Evolutionary conservation across 2,113 vertebrate genomes (phyloP), one percentile per base, ranked within the genome.

Genomic region (Penelope pileata): DNA sequence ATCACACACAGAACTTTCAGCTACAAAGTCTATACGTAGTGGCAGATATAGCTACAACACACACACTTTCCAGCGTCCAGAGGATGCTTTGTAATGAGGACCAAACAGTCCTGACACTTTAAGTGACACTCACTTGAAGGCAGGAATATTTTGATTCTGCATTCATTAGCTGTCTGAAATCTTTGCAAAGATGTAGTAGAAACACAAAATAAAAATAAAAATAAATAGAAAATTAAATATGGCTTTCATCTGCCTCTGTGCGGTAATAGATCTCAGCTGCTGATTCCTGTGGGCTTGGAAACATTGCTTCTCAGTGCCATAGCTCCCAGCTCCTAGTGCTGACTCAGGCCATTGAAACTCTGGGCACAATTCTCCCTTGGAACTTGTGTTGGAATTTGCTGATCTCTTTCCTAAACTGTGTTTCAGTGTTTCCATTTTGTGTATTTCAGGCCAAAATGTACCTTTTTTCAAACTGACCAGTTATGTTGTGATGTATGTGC

Each of bases 21-120:
- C 53, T 14, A 38, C 0, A 0, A 92, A 83, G 11, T 59, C 42
- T 59, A 10, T 40, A 10, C 4, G 1, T 47, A 47, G 24, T 53
- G 32, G 16, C 0, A 87, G 16, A 29, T 68, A 54, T 6, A 56
- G 70, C 77, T 50, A 74, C 78, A 81, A 75, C 3, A 2, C 29
- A 72, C 18, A 27, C 10, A 3, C 34, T 53, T 74, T 1, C 45
- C 83, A 96, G 73, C 60, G 79, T 50, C 68, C 77, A 79, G 69
- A 12, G 14, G 16, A 42, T 36, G 22, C 22, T 87, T 68, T 66
- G 62, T 34, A 48, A 7, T 9, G 32, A 67, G 59, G 29, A 43
- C 22, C 47, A 63, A 70, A 10, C 51, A 32, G 21, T 38, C 66
- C 30, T 66, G 40, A 7, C 64, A 14, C 4, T 59, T 83, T 42